Base-by-base conservation (phyloP, 2,888 invertebrate genomes). In the Hirudinaria manillensis region DNA sequence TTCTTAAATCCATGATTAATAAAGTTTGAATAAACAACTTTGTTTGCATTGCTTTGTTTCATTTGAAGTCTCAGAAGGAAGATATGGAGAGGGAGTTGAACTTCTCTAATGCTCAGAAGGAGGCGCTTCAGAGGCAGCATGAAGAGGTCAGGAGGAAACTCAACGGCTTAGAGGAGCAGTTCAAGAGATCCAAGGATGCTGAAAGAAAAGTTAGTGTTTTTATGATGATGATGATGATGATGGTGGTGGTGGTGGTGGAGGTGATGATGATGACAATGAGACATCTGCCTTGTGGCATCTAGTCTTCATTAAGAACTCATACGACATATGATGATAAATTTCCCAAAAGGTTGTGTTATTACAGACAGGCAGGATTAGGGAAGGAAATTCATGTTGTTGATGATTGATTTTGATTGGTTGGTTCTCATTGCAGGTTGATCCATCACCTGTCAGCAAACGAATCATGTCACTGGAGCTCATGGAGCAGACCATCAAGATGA, bases 101-200 rank as follows among this genome's bases (percentile, higher is more conserved):
- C 27, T 4, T 65, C 66, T 45, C 72, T 4, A 67, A 72, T 19
- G 45, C 65, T 13, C 76, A 70, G 73, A 74, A 56, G 72, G 56
- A 55, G 65, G 19, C 4, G 24, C 53, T 72, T 29, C 70, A 68
- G 36, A 75, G 29, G 34, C 51, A 75, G 24, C 70, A 70, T 7
- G 2, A 36, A 2, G 55, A 75, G 21, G 36, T 70, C 70, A 67
- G 56, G 55, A 19, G 21, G 36, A 32, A 56, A 36, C 70, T 70
- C 34, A 10, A 61, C n/a, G 56, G n/a, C 38, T 56, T 68, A 27
- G 55, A 75, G 34, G 19, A 45, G 38, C 36, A 75, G 27, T 21
- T 75, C n/a, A 29, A 24, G 51, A 27, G n/a, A 51, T 21, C 24
- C 6, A 70, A 73, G n/a, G 24, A 55, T n/a, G 61, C n/a, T 32